Evolutionary conservation across 1,140 invertebrate genomes (phyloP).

Genomic region (Bombus ignitus): DNA sequence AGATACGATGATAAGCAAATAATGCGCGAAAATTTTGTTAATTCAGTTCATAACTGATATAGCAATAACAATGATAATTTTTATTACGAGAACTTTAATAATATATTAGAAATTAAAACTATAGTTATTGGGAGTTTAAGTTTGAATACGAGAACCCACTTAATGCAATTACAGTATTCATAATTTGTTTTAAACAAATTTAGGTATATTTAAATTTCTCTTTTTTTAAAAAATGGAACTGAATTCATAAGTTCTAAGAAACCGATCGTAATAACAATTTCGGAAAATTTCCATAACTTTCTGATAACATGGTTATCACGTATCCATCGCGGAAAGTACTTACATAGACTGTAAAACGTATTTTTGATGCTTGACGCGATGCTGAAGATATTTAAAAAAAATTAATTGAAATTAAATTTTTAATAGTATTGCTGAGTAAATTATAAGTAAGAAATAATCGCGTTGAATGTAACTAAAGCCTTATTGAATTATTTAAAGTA

Average conservation of each 20-base stretch:
- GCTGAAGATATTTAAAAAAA: constrained; percentile 28
- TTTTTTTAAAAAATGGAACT: constrained; percentile 37
- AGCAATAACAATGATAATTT: constrained; percentile 64
- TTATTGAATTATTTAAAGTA: constrained; percentile 50
- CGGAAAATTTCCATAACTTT: constrained; percentile 29
- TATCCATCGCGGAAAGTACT: constrained; percentile 55
- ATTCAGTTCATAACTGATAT: constrained; percentile 41
- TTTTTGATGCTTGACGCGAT: constrained; percentile 50
- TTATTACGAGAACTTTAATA: constrained; percentile 48
- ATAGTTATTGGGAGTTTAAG: constrained; percentile 30
- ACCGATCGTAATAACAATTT: constrained; percentile 39
- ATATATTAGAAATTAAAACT: constrained; percentile 15
- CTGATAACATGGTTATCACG: constrained; percentile 26
- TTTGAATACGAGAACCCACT: constrained; percentile 28
- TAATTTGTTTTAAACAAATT: constrained; percentile 40
- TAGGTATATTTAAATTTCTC: constrained; percentile 23
- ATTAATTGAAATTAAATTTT: constrained; percentile 9
- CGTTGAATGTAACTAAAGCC: constrained; percentile 44
- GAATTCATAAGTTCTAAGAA: constrained; percentile 31
- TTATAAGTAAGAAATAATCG: constrained; percentile 15
- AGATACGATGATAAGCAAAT: constrained; percentile 33
- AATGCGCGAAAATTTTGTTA: constrained; percentile 46
- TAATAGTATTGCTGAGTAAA: constrained; percentile 30
- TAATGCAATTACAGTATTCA: constrained; percentile 55
- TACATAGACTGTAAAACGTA: constrained; percentile 43